A percentile compares a stretch with the other conserved stretches of the same genome.
phyloP scores from a whole-genome alignment of 2,888 invertebrate genomes.

The Brachycybe producta region DNA sequence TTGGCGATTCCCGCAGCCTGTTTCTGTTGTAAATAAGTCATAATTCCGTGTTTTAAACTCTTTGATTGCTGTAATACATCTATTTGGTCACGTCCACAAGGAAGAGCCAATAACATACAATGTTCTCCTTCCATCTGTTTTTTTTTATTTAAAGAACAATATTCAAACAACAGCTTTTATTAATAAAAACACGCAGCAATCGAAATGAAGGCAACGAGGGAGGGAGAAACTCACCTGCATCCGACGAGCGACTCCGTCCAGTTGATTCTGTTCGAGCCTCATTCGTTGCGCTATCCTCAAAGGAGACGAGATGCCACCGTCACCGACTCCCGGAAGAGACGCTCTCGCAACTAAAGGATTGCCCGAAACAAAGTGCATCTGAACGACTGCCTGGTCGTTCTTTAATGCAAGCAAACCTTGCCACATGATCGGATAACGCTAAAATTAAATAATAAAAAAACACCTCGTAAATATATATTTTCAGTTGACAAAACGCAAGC shows the following conservation, averaged over 20 bases:
- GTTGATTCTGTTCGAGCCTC: constrained; percentile 87
- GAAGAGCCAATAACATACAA: constrained; percentile 87
- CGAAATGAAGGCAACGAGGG: background rate
- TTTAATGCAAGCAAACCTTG: constrained; percentile 87
- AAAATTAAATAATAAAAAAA: constrained; percentile 30
- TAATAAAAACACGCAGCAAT: background rate
- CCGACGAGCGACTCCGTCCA: constrained; percentile 89
- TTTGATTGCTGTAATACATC: constrained; percentile 87
- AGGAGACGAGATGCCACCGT: constrained; percentile 69
- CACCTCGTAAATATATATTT: background rate
- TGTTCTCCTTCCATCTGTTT: constrained; percentile 82
- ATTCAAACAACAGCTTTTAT: background rate
- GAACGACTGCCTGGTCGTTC: constrained; percentile 92
- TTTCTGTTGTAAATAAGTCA: constrained; percentile 90
- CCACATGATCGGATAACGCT: constrained; percentile 96
- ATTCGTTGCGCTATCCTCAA: constrained; percentile 92
- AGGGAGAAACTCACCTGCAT: constrained; percentile 51
- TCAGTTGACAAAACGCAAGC: background rate
- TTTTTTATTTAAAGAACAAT: background rate
- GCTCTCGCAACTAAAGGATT: constrained; percentile 77
- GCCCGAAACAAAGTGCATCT: constrained; percentile 97
- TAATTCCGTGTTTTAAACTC: constrained; percentile 80
- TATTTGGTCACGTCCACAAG: constrained; percentile 86
- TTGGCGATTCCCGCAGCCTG: constrained; percentile 98
- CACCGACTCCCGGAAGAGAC: constrained; percentile 71